phyloP scores from a whole-genome alignment of 2,888 invertebrate species.

The Cosmopolites sordidus region DNA sequence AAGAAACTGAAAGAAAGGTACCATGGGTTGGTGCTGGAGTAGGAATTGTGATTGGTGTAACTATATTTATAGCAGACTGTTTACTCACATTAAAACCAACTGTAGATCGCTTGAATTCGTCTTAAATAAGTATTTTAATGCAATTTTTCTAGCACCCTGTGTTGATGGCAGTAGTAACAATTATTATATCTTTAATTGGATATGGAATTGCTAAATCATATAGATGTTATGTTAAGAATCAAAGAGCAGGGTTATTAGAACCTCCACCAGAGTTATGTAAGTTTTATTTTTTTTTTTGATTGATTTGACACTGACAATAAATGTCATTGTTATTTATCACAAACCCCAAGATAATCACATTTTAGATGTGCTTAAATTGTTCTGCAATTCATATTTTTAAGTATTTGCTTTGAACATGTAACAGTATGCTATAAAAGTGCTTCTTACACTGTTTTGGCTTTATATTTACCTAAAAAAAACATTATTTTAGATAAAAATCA shows the following conservation, averaged over 20 bases:
- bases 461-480: no score
- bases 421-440: not conserved
- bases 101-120: conserved; percentile 49
- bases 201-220: conserved; percentile 61
- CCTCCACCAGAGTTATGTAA: conserved; percentile 51
- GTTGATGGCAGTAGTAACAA: conserved; percentile 66
- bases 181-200: conserved; percentile 63
- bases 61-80: conserved; percentile 65
- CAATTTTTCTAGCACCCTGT: conserved; percentile 59
- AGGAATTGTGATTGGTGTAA: conserved; percentile 66
- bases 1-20: conserved; percentile 63
- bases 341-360: no score
- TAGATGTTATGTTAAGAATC: conserved; percentile 53
- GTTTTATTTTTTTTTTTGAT: not conserved
- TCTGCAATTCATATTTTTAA: no score
- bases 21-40: conserved; percentile 73
- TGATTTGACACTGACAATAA: no score
- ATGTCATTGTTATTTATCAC: no score
- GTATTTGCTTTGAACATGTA: no score
- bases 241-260: conserved; percentile 52
- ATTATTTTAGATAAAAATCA: no score
- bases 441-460: not conserved
- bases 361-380: no score
- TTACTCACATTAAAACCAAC: conserved; percentile 62
- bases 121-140: conserved; percentile 5